phyloP scores from a whole-genome alignment of 2,888 invertebrate genomes.

The Pherbina coryleti region DNA sequence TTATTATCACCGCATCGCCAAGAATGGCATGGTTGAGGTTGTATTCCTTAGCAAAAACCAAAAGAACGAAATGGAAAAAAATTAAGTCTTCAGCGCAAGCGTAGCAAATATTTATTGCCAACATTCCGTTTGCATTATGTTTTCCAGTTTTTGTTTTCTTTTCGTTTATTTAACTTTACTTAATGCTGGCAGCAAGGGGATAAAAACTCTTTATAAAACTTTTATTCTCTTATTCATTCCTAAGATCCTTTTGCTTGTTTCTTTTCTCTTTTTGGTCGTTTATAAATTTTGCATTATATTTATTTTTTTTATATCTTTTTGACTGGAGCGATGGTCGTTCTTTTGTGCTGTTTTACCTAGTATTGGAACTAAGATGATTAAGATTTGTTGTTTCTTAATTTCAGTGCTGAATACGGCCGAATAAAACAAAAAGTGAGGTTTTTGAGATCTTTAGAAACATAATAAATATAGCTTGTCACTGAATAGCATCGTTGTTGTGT shows the following conservation, averaged over 20 bases:
- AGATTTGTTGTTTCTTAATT: background rate
- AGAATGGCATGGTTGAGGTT: background rate
- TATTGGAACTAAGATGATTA: conserved; percentile 8
- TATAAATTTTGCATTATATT: conserved; percentile 44
- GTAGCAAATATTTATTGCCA: conserved; percentile 62
- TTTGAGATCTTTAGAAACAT: background rate
- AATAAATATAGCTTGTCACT: no score
- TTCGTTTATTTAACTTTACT: conserved; percentile 45
- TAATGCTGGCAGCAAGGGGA: conserved; percentile 25
- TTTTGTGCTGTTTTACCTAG: background rate
- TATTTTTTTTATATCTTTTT: background rate
- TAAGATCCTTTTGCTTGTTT: conserved; percentile 17
- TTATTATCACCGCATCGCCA: conserved; percentile 39
- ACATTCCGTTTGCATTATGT: conserved; percentile 61
- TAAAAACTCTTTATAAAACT: background rate
- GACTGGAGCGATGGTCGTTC: conserved; percentile 37
- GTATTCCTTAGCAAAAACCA: background rate
- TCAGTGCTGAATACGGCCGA: background rate
- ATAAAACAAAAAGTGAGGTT: background rate
- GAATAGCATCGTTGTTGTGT: no score
- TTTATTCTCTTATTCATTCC: background rate
- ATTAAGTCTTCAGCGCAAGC: conserved; percentile 48
- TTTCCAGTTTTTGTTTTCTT: conserved; percentile 45
- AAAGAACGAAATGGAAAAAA: conserved; percentile 7
- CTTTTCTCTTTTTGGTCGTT: conserved; percentile 41